phyloP scores from a whole-genome alignment of 1,140 invertebrate species.

The Brachionus rubens region DNA sequence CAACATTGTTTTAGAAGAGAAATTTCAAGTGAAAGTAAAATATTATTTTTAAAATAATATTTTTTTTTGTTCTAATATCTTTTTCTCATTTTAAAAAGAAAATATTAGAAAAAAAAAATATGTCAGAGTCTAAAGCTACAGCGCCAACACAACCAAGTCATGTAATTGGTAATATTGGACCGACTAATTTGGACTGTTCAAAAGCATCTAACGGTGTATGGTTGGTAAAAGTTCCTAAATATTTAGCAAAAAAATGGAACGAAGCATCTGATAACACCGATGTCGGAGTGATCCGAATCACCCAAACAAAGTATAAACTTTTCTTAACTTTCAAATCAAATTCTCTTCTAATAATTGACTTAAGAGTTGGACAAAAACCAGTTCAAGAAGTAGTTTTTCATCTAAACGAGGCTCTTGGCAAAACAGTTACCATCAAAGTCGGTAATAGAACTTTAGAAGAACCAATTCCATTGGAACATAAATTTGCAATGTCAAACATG shows the following conservation, averaged over 20 bases:
- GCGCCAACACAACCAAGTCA: neutral
- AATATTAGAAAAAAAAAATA: neutral
- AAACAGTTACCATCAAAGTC: constrained; percentile 25
- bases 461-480: constrained; percentile 79
- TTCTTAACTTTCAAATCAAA: neutral
- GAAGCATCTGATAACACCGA: constrained; percentile 73
- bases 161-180: constrained; percentile 26
- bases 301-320: constrained; percentile 63
- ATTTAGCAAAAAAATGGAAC: constrained; percentile 84
- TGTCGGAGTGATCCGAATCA: constrained; percentile 75
- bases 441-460: constrained; percentile 9
- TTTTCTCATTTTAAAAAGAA: neutral
- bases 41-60: no score
- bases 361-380: constrained; percentile 67
- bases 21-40: no score
- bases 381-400: constrained; percentile 52
- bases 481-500: constrained; percentile 81
- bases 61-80: no score
- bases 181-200: constrained; percentile 30
- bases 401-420: constrained; percentile 24
- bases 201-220: constrained; percentile 19
- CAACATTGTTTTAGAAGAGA: no score
- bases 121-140: constrained; percentile 1
- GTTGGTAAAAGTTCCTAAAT: constrained; percentile 70
- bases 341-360: neutral